These are phyloP conservation scores for Notamacropus eugenii DNA, from an alignment of 2,797 vertebrate genomes.

Conservation along the genomic window DNA sequence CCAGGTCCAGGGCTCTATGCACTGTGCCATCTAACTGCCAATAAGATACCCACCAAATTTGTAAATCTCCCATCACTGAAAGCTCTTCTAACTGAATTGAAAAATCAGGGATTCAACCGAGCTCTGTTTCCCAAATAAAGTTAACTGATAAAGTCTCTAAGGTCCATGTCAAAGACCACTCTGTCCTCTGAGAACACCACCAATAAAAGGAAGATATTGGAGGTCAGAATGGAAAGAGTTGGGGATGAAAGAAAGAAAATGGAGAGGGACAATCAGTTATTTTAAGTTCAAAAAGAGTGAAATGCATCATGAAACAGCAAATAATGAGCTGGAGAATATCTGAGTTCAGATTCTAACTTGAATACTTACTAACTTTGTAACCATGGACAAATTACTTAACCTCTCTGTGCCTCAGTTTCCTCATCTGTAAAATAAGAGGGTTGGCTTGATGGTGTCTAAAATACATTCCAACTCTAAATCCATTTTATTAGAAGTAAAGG, in stretches of 20 bases:
- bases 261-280: not conserved
- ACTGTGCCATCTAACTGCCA: no score
- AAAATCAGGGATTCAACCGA: not conserved
- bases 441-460: not conserved
- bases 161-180: not conserved
- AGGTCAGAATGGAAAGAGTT: not conserved
- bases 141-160: not conserved
- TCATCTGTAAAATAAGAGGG: not conserved
- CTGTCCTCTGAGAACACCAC: not conserved
- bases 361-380: not conserved
- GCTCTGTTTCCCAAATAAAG: not conserved
- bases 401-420: not conserved
- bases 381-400: not conserved
- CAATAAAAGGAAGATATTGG: not conserved
- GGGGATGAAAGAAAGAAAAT: not conserved
- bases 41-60: not conserved
- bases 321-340: not conserved
- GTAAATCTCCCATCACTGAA: not conserved
- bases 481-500: not conserved
- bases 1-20: no score
- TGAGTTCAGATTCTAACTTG: not conserved
- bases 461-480: not conserved
- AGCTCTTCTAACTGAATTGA: not conserved
- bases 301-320: not conserved
- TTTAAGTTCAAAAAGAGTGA: not conserved